These are phyloP conservation scores for Apostichopus leukothele DNA, from an alignment of 53 echinoderm and acorn worm genomes.

Conservation along the genomic window DNA sequence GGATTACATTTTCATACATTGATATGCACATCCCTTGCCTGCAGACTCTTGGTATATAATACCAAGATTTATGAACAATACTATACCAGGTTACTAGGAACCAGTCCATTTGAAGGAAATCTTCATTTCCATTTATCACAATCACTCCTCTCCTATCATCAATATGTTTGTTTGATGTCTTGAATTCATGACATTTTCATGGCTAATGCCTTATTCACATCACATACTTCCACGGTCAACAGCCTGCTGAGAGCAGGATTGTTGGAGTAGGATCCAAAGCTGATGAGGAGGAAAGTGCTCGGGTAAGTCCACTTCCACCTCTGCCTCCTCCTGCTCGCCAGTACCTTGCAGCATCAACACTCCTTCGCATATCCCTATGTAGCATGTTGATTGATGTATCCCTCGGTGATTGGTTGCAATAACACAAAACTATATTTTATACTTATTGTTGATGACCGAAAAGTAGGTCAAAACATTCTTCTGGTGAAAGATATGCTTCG, in stretches of 20 bases:
- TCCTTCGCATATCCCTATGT: background rate
- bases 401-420: background rate
- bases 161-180: background rate
- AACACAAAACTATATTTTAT: background rate
- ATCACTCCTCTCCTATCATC: background rate
- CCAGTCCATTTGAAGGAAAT: too few relatives aligned
- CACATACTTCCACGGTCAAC: constrained; percentile 29
- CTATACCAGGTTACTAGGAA: too few relatives aligned
- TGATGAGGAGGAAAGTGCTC: constrained; percentile 32
- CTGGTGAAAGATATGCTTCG: too few relatives aligned
- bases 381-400: background rate
- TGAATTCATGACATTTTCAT: constrained; percentile 6
- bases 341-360: background rate
- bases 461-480: too few relatives aligned
- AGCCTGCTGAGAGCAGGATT: constrained; percentile 26
- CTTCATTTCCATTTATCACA: background rate
- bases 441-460: too few relatives aligned
- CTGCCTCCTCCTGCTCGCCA: background rate
- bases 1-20: too few relatives aligned
- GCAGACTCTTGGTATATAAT: too few relatives aligned
- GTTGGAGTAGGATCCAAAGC: constrained; percentile 13
- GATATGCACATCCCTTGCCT: too few relatives aligned
- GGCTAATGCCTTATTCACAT: constrained; percentile 16
- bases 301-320: constrained; percentile 15
- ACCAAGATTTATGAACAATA: too few relatives aligned